These are phyloP conservation scores for Myotis daubentonii DNA, from an alignment of 2,797 vertebrate genomes.

Conservation along the genomic window DNA sequence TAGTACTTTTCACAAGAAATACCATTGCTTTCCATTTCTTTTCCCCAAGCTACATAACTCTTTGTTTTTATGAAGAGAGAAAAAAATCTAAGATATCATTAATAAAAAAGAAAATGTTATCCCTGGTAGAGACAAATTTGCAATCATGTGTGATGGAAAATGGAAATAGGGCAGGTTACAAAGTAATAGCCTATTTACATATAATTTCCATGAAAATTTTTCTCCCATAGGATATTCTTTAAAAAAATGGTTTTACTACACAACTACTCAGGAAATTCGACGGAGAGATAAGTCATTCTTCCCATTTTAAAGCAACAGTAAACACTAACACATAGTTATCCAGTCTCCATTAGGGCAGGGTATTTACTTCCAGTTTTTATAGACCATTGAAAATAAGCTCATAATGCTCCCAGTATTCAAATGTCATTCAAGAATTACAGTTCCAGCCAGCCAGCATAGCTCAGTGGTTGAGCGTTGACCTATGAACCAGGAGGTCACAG, in stretches of 20 bases:
- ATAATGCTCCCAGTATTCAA: slow-evolving; percentile 68
- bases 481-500: too few species aligned
- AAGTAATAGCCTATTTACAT: slow-evolving; percentile 82
- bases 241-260: slow-evolving; percentile 49
- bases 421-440: neutral
- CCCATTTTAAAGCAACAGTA: slow-evolving; percentile 59
- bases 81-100: slow-evolving; percentile 67
- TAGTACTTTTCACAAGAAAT: slow-evolving; percentile 51
- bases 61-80: slow-evolving; percentile 72
- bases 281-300: slow-evolving; percentile 62
- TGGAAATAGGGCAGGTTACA: slow-evolving; percentile 79
- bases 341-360: slow-evolving; percentile 61
- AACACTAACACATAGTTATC: slow-evolving; percentile 51
- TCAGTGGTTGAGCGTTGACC: too few species aligned
- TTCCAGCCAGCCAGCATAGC: neutral
- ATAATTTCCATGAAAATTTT: slow-evolving; percentile 80
- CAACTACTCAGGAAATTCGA: neutral
- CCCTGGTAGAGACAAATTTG: slow-evolving; percentile 79
- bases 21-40: slow-evolving; percentile 27
- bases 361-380: slow-evolving; percentile 70
- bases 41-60: slow-evolving; percentile 45
- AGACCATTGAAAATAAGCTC: slow-evolving; percentile 79
- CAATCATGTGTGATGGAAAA: slow-evolving; percentile 77
- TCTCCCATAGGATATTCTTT: slow-evolving; percentile 67
- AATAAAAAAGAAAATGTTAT: slow-evolving; percentile 75